Evolutionary conservation across 2,888 invertebrate species (phyloP), one percentile per base, ranked within the genome.

Genomic region (Amphipoea oculea): DNA sequence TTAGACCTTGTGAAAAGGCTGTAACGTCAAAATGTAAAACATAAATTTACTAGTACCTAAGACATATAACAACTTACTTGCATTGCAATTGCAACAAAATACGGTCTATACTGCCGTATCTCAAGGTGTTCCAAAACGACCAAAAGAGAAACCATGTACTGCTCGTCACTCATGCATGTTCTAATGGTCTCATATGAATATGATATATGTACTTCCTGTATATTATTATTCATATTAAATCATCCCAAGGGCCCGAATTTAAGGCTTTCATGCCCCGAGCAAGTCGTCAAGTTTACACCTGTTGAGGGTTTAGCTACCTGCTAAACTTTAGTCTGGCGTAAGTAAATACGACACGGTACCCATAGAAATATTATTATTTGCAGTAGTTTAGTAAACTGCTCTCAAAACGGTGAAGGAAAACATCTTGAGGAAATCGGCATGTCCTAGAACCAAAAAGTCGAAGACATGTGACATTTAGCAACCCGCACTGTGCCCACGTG

Each of bases 171-270:
- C 54, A 40, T 78, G 36, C n/a, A 62, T 68, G n/a, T 40, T 23
- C 29, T 63, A 29, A 29, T 48, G 57, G 29, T 36, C 29, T 6
- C 12, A 48, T 48, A 57, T n/a, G 11, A 23, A n/a, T n/a, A 57
- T 57, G 4, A 57, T 11, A n/a, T n/a, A n/a, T n/a, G 11, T 57
- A 11, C 23, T 23, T 9, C 9, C 11, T 17, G 60, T 66, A 74
- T 51, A 70, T 81, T 23, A 63, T 29, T 42, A 57, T 65, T 75
- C 75, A 57, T 75, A 69, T 66, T 57, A 74, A 57, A 69, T 69
- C 14, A 75, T 36, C 63, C 36, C 75, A 81, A 82, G 57, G 57
- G 51, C 40, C 60, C 2, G 20, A 79, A 29, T 29, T 29, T 29
- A 29, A 62, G 51, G 12, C 29, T 29, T 60, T 14, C 40, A 42